These are phyloP conservation scores for Agonopterix subpropinquella DNA, from an alignment of 2,888 invertebrate species.

Conservation along the genomic window DNA sequence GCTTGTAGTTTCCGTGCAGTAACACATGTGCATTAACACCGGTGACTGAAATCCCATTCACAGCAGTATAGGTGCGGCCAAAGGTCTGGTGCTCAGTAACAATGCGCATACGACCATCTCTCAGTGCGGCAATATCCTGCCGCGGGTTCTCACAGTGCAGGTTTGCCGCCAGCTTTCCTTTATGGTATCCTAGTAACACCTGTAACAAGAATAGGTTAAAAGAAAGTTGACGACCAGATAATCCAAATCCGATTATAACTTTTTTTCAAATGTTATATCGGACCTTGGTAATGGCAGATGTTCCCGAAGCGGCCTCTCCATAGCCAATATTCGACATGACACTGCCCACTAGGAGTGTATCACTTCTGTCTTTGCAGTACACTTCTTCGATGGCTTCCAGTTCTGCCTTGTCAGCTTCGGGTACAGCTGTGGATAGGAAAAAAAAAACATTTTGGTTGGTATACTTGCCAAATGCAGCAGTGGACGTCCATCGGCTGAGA, in stretches of 20 bases:
- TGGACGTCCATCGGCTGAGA: too few species aligned
- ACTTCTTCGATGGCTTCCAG: constrained; percentile 77
- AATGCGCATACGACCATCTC: constrained; percentile 71
- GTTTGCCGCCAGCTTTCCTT: constrained; percentile 81
- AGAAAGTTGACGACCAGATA: not conserved
- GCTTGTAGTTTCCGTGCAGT: constrained; percentile 42
- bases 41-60: constrained; percentile 46
- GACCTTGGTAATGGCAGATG: constrained; percentile 77
- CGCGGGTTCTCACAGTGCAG: constrained; percentile 79
- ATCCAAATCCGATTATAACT: too few species aligned
- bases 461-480: not conserved
- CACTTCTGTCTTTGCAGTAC: constrained; percentile 69
- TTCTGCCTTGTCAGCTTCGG: constrained; percentile 79
- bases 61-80: constrained; percentile 59
- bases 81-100: constrained; percentile 74
- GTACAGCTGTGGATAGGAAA: constrained; percentile 43
- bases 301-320: constrained; percentile 55
- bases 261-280: not conserved
- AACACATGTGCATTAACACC: constrained; percentile 50
- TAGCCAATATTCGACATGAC: constrained; percentile 69
- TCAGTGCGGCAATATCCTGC: constrained; percentile 61
- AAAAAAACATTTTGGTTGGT: not conserved
- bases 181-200: constrained; percentile 79
- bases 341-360: constrained; percentile 75
- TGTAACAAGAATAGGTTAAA: constrained; percentile 21